phyloP scores from a whole-genome alignment of 1,140 invertebrate species.

The Atopsyche davidsoni region DNA sequence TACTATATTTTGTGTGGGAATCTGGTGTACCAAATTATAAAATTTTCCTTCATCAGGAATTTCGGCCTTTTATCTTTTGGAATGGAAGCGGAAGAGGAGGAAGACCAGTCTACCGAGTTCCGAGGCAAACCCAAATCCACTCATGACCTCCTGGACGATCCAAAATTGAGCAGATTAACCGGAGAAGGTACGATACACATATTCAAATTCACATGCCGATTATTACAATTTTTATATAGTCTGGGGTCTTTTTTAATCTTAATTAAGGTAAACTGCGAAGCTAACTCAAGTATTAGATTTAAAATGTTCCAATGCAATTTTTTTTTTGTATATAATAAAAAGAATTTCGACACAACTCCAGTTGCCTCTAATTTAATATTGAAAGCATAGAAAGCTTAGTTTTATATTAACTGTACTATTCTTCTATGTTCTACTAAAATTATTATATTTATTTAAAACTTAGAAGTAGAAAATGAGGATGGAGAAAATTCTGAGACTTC shows the following conservation, averaged over 20 bases:
- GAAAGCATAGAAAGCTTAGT: no score
- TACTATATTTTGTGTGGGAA: neutral
- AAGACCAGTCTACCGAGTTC: slow-evolving; percentile 70
- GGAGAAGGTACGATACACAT: slow-evolving; percentile 43
- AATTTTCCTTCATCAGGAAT: slow-evolving; percentile 60
- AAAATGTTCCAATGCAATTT: no score
- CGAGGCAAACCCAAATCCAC: slow-evolving; percentile 81
- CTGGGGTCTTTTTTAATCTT: neutral
- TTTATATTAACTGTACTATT: neutral
- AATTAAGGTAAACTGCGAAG: neutral
- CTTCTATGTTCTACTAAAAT: slow-evolving; percentile 11
- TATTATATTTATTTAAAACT: slow-evolving; percentile 4
- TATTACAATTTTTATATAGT: neutral
- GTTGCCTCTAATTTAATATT: no score
- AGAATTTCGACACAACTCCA: no score
- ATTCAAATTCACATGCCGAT: no score
- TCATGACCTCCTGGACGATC: slow-evolving; percentile 88
- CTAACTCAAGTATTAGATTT: no score
- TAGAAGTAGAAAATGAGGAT: slow-evolving; percentile 3
- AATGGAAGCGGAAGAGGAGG: slow-evolving; percentile 96
- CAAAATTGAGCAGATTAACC: slow-evolving; percentile 72
- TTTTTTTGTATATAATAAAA: no score
- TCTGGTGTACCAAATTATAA: neutral
- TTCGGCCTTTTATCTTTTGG: slow-evolving; percentile 96
- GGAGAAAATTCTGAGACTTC: neutral